Evolutionary conservation across 2,797 vertebrate species (phyloP).

Genomic region (Rhabdomys pumilio): DNA sequence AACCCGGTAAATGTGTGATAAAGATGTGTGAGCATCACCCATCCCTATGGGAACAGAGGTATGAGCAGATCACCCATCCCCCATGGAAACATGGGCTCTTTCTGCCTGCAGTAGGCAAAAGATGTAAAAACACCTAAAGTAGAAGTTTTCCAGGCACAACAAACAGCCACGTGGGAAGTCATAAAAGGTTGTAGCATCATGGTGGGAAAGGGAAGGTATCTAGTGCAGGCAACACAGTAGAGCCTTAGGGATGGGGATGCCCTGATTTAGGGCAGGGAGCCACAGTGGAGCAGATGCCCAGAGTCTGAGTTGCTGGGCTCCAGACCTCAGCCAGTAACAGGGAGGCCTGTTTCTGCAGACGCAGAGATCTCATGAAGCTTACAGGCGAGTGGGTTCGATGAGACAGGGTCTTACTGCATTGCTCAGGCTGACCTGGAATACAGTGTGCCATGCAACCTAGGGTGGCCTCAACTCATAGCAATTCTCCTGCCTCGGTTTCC

Average conservation of each 20-base stretch:
- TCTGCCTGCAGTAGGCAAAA: neutral
- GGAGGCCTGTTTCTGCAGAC: neutral
- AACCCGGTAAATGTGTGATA: fast-evolving
- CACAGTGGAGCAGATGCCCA: neutral
- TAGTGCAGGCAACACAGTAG: neutral
- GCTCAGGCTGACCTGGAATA: neutral
- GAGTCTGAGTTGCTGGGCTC: neutral
- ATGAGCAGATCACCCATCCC: fast-evolving
- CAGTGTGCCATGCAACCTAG: neutral
- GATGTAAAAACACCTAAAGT: neutral
- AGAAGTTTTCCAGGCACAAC: neutral
- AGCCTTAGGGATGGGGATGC: neutral
- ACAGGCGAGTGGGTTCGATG: neutral
- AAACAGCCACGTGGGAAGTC: neutral
- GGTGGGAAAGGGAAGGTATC: neutral
- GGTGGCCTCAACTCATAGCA: neutral
- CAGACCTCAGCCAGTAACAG: neutral
- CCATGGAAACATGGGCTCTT: neutral
- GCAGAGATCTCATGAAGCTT: neutral
- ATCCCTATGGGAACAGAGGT: neutral
- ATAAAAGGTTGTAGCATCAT: neutral
- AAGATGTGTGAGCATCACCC: neutral
- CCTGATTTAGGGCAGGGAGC: neutral
- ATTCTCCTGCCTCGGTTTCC: neutral
- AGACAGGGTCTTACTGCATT: neutral